Base-by-base conservation (phyloP, 2,797 vertebrate genomes). In the Micrastur ruficollis region DNA sequence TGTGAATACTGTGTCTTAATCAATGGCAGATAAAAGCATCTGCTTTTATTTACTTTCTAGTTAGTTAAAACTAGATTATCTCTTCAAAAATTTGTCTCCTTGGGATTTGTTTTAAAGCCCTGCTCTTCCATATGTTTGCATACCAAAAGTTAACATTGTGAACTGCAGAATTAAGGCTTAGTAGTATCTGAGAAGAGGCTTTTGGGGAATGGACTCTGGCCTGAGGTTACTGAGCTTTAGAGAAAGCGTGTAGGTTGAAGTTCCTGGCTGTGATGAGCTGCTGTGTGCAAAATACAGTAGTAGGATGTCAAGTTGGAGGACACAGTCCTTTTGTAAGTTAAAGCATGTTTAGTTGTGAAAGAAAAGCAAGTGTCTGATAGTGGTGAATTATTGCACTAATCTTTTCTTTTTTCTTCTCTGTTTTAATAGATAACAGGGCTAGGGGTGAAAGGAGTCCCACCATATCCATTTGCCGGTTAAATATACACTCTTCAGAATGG, bases 391-490 rank as follows among this genome's bases (percentile, higher is more conserved):
- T 55, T 11, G 2, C 70, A 67, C 27, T 95, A 46, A 47, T 42
- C 21, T 70, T 66, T 52, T 38, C 53, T 50, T 75, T 65, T 53
- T 6, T 36, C 26, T 25, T 70, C 26, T 85, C 44, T 95, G 65
- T 97, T 97, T 93, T 78, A 91, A 96, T 92, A 98, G 98, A 97
- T 98, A 96, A 98, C 98, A 84, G 98, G 98, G 70, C 97, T 98
- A 13, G 98, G 98, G 4, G 98, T 98, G 78, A 98, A 98, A 97
- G 98, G 98, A 97, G 46, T 98, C 42, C 96, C 98, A n/a, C 96
- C 98, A 0, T 79, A 93, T 80, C 55, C 93, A 12, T 98, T 98
- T 92, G 96, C 96, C 56, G 98, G 98, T 76, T 98, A 86, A 98
- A 63, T 36, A 7, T 12, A 36, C 14, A 0, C 52, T 66, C 56